A percentile compares a stretch with the other conserved stretches of the same genome.
Conservation (phyloP, 2,888 invertebrate genomes). For the Galerucella calmariensis region DNA sequence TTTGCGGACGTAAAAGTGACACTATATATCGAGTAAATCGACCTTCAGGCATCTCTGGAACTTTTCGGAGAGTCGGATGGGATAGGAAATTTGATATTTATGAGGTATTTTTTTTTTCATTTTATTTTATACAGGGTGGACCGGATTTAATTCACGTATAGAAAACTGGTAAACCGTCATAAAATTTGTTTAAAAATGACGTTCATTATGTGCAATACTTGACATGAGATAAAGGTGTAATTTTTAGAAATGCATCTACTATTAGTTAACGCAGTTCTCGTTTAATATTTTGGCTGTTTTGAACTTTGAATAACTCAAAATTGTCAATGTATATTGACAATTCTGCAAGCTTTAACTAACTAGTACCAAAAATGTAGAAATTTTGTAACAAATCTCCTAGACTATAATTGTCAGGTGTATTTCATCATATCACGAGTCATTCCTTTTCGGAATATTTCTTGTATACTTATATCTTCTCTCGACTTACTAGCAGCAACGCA, state of each 20-base stretch:
- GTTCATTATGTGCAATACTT: too few relatives aligned
- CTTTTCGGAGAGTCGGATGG: conserved; percentile 15
- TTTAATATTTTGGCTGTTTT: too few relatives aligned
- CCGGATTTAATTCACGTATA: too few relatives aligned
- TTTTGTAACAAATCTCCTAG: not conserved
- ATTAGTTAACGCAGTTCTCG: too few relatives aligned
- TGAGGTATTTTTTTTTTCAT: conserved; percentile 19
- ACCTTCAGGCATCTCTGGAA: conserved; percentile 33
- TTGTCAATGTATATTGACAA: too few relatives aligned
- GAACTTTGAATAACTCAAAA: too few relatives aligned
- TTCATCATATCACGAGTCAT: conserved; percentile 4
- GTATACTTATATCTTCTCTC: not conserved
- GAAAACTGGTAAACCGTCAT: too few relatives aligned
- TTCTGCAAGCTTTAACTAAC: too few relatives aligned
- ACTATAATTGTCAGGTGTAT: conserved; percentile 1
- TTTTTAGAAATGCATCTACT: too few relatives aligned
- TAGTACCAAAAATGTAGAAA: too few relatives aligned
- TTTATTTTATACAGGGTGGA: not conserved
- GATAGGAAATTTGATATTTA: conserved; percentile 28
- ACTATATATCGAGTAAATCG: conserved; percentile 39
- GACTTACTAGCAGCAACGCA: conserved; percentile 18
- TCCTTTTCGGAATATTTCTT: conserved; percentile 1
- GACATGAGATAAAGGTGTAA: too few relatives aligned
- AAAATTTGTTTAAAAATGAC: too few relatives aligned
- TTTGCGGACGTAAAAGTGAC: conserved; percentile 26